These are phyloP conservation scores for Tachuris rubrigastra DNA, from an alignment of 2,113 vertebrate species.

Conservation along the genomic window DNA sequence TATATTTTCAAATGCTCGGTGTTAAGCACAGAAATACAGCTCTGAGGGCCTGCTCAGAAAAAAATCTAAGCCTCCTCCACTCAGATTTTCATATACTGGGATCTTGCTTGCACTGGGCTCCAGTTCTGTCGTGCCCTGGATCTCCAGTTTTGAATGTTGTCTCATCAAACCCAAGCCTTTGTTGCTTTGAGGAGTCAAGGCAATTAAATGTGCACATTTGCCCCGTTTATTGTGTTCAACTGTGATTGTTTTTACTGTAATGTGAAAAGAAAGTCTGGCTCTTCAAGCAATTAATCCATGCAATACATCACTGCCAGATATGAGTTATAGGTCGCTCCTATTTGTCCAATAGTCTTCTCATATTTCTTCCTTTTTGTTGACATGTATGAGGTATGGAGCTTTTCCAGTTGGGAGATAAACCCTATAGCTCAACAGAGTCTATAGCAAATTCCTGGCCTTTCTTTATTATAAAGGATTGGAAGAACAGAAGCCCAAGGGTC, in stretches of 20 bases:
- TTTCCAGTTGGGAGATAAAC: constrained; percentile 67
- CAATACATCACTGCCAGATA: constrained; percentile 54
- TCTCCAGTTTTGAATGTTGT: not conserved
- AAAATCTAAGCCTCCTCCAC: not conserved
- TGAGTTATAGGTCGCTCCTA: constrained; percentile 25
- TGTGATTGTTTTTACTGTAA: constrained; percentile 44
- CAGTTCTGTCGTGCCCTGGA: not conserved
- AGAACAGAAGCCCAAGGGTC: constrained; percentile 57
- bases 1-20: not conserved
- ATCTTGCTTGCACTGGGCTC: not conserved
- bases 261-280: constrained; percentile 59
- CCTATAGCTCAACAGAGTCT: constrained; percentile 65
- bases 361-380: constrained; percentile 50
- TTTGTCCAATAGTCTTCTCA: constrained; percentile 39
- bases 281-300: constrained; percentile 40
- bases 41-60: not conserved
- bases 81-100: not conserved
- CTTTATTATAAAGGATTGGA: constrained; percentile 63
- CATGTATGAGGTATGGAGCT: constrained; percentile 48
- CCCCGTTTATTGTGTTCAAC: constrained; percentile 39
- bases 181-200: not conserved
- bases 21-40: not conserved
- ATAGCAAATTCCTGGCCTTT: constrained; percentile 56
- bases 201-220: constrained; percentile 15
- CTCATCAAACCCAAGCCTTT: not conserved